Percentiles rank a stretch among this genome's conserved stretches.
Evolutionary conservation across 92 coral and sea anemone species (phyloP).

Genomic region (Scolanthus callimorphus): DNA sequence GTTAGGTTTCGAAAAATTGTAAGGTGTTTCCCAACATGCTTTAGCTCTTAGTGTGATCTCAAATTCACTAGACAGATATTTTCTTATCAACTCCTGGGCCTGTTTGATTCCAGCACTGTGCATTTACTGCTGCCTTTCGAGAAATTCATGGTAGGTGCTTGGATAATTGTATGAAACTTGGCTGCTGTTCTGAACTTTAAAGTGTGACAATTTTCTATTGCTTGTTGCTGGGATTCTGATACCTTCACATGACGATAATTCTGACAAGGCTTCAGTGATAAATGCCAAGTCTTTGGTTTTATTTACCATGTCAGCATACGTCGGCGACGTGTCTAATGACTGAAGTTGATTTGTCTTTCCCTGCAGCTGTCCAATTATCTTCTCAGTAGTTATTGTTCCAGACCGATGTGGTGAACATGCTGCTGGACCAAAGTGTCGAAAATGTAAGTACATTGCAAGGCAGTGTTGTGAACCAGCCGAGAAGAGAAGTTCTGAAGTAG

Average conservation of each 20-base stretch:
- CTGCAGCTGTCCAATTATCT: constrained; percentile 31
- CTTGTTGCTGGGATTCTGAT: constrained; percentile 30
- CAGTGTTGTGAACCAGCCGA: constrained; percentile 49
- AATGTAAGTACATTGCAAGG: constrained; percentile 52
- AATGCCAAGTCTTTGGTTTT: constrained; percentile 40
- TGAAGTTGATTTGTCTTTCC: constrained; percentile 27
- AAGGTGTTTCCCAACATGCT: constrained; percentile 27
- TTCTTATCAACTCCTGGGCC: constrained; percentile 41
- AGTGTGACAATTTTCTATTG: constrained; percentile 19
- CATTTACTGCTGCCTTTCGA: constrained; percentile 20
- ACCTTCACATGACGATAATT: constrained; percentile 30
- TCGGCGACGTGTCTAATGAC: constrained; percentile 19
- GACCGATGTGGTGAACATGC: constrained; percentile 43
- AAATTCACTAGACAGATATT: constrained; percentile 28
- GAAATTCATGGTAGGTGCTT: constrained; percentile 19
- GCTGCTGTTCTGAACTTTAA: constrained; percentile 12
- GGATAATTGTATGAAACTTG: constrained; percentile 20
- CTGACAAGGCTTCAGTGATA: constrained; percentile 29
- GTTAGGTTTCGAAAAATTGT: constrained; percentile 16
- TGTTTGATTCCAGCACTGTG: constrained; percentile 22
- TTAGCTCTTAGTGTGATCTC: constrained; percentile 10
- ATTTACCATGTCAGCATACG: constrained; percentile 35
- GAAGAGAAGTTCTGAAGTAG: neutral
- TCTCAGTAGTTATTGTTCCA: constrained; percentile 40
- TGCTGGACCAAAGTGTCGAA: constrained; percentile 8